Evolutionary conservation across 1,140 invertebrate species (phyloP).

Genomic region (Papilio xuthus): DNA sequence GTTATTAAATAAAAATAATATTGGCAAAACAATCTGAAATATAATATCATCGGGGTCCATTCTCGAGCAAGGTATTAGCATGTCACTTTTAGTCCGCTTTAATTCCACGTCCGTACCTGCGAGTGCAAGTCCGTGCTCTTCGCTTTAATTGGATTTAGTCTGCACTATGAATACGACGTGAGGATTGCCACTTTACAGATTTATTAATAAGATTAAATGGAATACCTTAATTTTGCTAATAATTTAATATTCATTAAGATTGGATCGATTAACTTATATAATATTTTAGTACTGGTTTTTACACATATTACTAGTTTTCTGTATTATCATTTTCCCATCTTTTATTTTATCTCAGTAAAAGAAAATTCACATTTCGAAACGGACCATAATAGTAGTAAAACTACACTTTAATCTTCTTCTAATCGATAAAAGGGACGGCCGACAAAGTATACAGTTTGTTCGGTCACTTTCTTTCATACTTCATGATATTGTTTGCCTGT

Average conservation of each 20-base stretch:
- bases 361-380: not conserved
- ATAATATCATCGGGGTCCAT: conserved; percentile 3
- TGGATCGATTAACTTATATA: not conserved
- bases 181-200: conserved; percentile 68
- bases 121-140: conserved; percentile 46
- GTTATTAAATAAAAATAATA: not conserved
- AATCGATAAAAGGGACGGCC: conserved; percentile 41
- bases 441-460: conserved; percentile 42
- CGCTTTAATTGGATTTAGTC: conserved; percentile 75
- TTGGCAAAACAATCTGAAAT: not conserved
- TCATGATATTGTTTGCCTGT: conserved; percentile 64
- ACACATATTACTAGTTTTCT: not conserved
- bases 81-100: conserved; percentile 48
- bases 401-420: conserved; percentile 49
- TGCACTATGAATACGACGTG: conserved; percentile 68
- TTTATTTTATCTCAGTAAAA: not conserved
- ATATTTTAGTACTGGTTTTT: not conserved
- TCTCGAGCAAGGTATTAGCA: conserved; percentile 22
- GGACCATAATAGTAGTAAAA: conserved; percentile 17
- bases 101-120: conserved; percentile 46
- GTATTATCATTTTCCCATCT: not conserved
- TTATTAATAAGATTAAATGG: conserved; percentile 48
- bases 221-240: conserved; percentile 39
- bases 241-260: not conserved
- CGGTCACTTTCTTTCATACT: conserved; percentile 58